Evolutionary conservation across 2,113 vertebrate genomes (phyloP).

Genomic region (Anguilla japonica): DNA sequence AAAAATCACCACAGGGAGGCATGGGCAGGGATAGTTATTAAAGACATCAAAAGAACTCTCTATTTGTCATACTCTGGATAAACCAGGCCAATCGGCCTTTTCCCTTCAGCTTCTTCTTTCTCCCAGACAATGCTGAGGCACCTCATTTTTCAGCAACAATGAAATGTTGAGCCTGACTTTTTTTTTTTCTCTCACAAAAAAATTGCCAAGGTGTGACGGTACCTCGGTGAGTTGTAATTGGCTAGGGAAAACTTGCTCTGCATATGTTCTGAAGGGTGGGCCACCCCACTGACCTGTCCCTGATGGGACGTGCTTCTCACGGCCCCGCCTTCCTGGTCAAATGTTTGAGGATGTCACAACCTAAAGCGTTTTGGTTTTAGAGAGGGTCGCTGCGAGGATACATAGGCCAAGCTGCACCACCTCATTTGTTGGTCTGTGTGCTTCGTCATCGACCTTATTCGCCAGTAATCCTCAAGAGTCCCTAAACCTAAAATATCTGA

Average conservation of each 20-base stretch:
- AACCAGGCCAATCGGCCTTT: conserved; percentile 72
- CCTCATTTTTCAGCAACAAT: conserved; percentile 66
- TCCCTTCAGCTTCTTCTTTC: conserved; percentile 40
- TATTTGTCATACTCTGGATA: conserved; percentile 67
- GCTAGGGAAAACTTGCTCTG: background rate
- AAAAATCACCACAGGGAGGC: conserved; percentile 74
- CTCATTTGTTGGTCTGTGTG: no score
- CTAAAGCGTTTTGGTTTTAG: no score
- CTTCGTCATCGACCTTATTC: no score
- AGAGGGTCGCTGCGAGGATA: no score
- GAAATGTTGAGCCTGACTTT: conserved; percentile 63
- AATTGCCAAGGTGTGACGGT: conserved; percentile 55
- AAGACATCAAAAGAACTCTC: conserved; percentile 78
- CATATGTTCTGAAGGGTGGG: background rate
- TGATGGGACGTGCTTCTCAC: background rate
- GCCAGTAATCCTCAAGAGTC: no score
- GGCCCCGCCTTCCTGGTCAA: no score
- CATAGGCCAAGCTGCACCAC: no score
- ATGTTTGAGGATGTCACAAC: no score
- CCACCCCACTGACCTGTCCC: background rate
- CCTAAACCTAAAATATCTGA: no score
- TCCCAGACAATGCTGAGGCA: conserved; percentile 63
- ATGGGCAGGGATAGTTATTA: conserved; percentile 69
- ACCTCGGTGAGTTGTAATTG: background rate
- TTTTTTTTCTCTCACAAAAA: conserved; percentile 51